Percentiles rank a stretch among this genome's conserved stretches.
Conservation (phyloP, 2,113 vertebrate genomes). For the Caloenas nicobarica region DNA sequence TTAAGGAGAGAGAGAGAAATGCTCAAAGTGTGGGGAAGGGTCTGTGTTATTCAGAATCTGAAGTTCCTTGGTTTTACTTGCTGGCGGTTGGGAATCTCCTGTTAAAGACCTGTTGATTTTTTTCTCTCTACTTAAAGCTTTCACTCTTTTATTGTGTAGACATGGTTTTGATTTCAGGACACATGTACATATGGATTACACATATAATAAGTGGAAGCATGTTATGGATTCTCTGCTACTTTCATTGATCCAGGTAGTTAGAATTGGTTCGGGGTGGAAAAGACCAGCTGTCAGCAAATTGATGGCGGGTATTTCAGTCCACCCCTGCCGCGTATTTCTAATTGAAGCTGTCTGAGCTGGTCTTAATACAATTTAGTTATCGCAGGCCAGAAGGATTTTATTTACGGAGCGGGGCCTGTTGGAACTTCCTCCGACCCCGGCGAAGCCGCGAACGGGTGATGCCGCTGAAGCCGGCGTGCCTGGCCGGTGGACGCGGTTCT, state of each 20-base stretch:
- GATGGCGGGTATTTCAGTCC: constrained; percentile 22
- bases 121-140: neutral
- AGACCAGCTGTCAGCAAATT: constrained; percentile 16
- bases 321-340: constrained; percentile 28
- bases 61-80: neutral
- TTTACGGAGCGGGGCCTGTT: constrained; percentile 65
- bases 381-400: constrained; percentile 69
- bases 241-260: neutral
- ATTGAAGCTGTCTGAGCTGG: constrained; percentile 69
- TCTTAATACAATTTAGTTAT: constrained; percentile 68
- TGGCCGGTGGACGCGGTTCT: constrained; percentile 56
- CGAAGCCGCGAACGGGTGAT: constrained; percentile 71
- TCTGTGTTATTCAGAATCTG: neutral
- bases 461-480: constrained; percentile 49
- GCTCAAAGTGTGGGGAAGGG: neutral
- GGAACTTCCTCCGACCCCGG: constrained; percentile 71
- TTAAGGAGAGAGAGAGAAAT: neutral
- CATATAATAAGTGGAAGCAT: neutral
- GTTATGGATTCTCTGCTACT: neutral
- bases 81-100: neutral
- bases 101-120: neutral
- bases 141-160: neutral
- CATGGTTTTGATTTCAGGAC: neutral
- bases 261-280: neutral
- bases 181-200: neutral